Percentiles rank a stretch among this genome's conserved stretches.
Conservation (phyloP, 2,888 invertebrate species). For the Prosopocoilus inquinatus region DNA sequence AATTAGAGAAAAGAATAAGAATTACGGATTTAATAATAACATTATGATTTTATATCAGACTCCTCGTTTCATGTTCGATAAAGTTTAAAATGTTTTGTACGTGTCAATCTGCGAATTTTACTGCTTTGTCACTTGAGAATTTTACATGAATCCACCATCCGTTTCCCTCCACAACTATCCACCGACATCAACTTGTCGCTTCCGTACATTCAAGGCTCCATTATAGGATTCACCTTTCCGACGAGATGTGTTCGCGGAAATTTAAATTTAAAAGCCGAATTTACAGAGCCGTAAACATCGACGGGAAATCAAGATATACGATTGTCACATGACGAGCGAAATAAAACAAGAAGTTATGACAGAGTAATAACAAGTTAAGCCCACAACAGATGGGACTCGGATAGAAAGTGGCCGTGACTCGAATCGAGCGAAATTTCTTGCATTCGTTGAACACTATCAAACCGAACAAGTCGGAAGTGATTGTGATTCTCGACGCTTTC, state of each 20-base stretch:
- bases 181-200: no score
- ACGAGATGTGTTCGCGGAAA: conserved; percentile 9
- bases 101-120: no score
- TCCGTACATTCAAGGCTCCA: no score
- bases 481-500: background rate
- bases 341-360: conserved; percentile 21
- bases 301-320: background rate
- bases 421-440: conserved; percentile 21
- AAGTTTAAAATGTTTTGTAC: no score
- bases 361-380: conserved; percentile 24
- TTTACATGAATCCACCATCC: no score
- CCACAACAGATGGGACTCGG: conserved; percentile 31
- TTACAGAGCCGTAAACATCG: conserved; percentile 2
- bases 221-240: no score
- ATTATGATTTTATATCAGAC: no score
- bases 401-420: conserved; percentile 34
- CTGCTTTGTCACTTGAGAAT: no score
- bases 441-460: background rate
- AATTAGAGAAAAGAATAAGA: no score
- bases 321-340: background rate
- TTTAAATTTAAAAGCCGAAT: conserved; percentile 24
- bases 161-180: no score
- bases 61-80: no score
- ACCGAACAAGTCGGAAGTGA: conserved; percentile 1
- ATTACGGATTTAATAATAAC: no score